Base-by-base conservation (phyloP, 1,140 invertebrate species). In the Hycleus phaleratus region DNA sequence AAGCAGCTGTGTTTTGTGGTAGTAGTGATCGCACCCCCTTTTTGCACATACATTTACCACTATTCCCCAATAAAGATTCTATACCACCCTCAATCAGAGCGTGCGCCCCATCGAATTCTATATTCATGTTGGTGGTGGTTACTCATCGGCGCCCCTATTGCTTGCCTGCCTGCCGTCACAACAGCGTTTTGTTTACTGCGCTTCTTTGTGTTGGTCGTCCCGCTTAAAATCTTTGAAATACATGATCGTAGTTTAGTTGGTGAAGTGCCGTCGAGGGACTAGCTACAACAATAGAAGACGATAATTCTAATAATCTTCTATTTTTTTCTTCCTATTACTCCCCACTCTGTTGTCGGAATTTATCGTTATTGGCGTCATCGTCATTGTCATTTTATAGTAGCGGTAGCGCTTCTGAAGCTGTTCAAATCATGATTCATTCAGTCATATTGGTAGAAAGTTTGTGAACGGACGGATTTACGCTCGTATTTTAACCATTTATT, bases 121-220 rank as follows among this genome's bases (percentile, higher is more conserved):
- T 42, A 10, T 42, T 7, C 40, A 10, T 10, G 40, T 32, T 32
- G 32, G 32, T 7, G 32, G 32, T 32, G 32, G 32, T 32, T 18
- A 18, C 18, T 18, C 18, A 18, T 18, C 18, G 32, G 32, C 18
- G 18, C 18, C 18, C 18, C 18, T 18, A 18, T 18, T 32, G 32
- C 4, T 32, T 32, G 32, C 18, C 18, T 32, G 32, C 32, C 8
- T 39, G 40, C 12, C 45, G 52, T 55, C 52, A 47, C 26, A 46
- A 38, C 52, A 49, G 7, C 7, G 52, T 32, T 39, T 55, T 55
- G 52, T 55, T 55, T 55, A 55, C 52, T 38, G 52, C 52, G 52
- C 46, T 44, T 40, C 45, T 46, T 55, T 46, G 43, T 46, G 38
- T 42, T 51, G 38, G 49, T 49, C 26, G 47, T 38, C 12, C 26